Evolutionary conservation across 1,140 invertebrate genomes (phyloP), one percentile per base, ranked within the genome.

Genomic region (Drosophila dunni): DNA sequence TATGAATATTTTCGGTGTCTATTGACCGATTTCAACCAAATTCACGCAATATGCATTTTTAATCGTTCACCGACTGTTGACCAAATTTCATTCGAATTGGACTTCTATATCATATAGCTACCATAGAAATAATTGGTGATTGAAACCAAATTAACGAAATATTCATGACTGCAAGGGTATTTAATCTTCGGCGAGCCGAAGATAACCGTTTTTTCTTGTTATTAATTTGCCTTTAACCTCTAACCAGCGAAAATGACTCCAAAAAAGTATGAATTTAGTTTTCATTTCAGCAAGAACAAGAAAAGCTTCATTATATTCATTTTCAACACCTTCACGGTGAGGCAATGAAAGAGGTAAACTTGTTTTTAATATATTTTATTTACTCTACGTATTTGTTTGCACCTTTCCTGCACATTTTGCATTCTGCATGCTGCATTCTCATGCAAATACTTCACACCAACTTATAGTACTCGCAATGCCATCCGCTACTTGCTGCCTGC

Each of bases 371-470:
- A 60, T 73, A 58, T 70, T 78, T 11, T 72, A 61, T 58, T 73
- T 73, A 60, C 73, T 73, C 70, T 62, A 24, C 46, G 34, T 57
- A 56, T 56, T 53, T 15, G 17, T 48, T 54, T 65, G n/a, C 74
- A 65, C 54, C 79, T 85, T 65, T 69, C 45, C 46, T 48, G 48
- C 63, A 70, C 46, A 65, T 53, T 86, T 69, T 65, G 50, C 42
- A 65, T 61, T 82, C 65, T 77, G 75, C 42, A 65, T 61, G 79
- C 65, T 77, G 75, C 74, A 88, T 86, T 86, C 72, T 79, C 72
- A 88, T 88, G 84, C 83, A 88, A 86, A 86, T 86, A 82, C 76
- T 86, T 86, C 83, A 88, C 82, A 77, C 82, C 78, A 79, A 83
- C 53, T 82, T 78, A 60, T 78, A 68, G 56, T 61, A 81, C 79